Evolutionary conservation across 2,888 invertebrate species (phyloP).

Genomic region (Anorthoa munda): DNA sequence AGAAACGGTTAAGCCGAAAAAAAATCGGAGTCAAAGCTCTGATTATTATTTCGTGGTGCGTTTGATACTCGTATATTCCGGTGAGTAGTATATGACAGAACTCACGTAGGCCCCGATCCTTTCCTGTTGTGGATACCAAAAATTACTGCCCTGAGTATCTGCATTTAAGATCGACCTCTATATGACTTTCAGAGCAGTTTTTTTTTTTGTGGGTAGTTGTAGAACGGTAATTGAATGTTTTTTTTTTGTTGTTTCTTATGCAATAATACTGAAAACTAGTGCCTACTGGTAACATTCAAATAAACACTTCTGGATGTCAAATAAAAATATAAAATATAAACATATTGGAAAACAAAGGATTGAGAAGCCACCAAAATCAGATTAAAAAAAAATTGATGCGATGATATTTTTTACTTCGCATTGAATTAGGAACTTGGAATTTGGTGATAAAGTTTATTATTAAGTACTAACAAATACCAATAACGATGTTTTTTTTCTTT

Average conservation of each 20-base stretch:
- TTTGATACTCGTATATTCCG: not conserved
- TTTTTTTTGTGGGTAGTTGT: not conserved
- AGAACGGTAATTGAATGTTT: not conserved
- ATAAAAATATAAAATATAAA: too few species aligned
- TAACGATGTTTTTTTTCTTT: too few species aligned
- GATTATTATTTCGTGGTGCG: not conserved
- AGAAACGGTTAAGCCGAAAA: conserved; percentile 1
- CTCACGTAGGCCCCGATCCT: conserved; percentile 34
- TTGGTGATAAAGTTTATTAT: too few species aligned
- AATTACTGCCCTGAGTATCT: not conserved
- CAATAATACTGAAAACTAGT: not conserved
- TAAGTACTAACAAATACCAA: too few species aligned
- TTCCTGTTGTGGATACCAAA: not conserved
- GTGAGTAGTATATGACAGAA: conserved; percentile 1
- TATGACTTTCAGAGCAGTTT: conserved; percentile 20
- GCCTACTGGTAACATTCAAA: not conserved
- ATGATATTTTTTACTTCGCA: too few species aligned
- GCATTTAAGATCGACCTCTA: conserved; percentile 9
- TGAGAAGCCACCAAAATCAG: too few species aligned
- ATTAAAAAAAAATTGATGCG: too few species aligned
- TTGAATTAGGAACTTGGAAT: too few species aligned
- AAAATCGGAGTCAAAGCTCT: conserved; percentile 12
- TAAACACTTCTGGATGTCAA: not conserved
- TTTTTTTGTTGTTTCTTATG: not conserved
- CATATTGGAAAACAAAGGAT: not conserved